A percentile compares a stretch with the other conserved stretches of the same genome.
Evolutionary conservation across 2,888 invertebrate genomes (phyloP).

Genomic region (Empis livida): DNA sequence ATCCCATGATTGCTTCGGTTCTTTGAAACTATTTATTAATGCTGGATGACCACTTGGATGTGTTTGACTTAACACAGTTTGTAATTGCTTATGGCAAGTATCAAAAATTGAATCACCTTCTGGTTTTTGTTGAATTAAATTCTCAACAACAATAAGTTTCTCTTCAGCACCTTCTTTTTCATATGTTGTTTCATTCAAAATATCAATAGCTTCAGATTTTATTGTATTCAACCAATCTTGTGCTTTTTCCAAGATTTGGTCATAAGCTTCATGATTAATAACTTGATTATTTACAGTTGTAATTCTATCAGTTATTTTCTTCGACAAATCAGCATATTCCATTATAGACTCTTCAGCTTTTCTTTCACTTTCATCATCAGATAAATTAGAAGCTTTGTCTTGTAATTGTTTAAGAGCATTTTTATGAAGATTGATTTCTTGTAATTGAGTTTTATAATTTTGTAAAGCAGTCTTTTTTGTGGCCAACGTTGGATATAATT

Average conservation of each 20-base stretch:
- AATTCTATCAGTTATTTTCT: constrained; percentile 54
- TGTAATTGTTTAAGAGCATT: constrained; percentile 71
- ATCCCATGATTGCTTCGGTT: constrained; percentile 61
- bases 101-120: constrained; percentile 60
- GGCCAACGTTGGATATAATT: constrained; percentile 64
- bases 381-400: constrained; percentile 65
- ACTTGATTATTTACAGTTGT: constrained; percentile 57
- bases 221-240: constrained; percentile 71
- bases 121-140: constrained; percentile 55
- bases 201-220: constrained; percentile 61
- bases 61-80: constrained; percentile 62
- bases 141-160: constrained; percentile 60
- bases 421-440: constrained; percentile 77
- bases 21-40: constrained; percentile 58
- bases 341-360: constrained; percentile 61
- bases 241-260: constrained; percentile 68
- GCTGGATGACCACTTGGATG: constrained; percentile 62
- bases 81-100: constrained; percentile 55
- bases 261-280: constrained; percentile 66
- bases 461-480: constrained; percentile 84
- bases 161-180: constrained; percentile 68
- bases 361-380: constrained; percentile 65
- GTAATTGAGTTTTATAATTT: constrained; percentile 61
- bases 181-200: constrained; percentile 64
- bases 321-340: constrained; percentile 54